Evolutionary conservation across 2,888 invertebrate genomes (phyloP).

Genomic region (Ectobius pallidus): DNA sequence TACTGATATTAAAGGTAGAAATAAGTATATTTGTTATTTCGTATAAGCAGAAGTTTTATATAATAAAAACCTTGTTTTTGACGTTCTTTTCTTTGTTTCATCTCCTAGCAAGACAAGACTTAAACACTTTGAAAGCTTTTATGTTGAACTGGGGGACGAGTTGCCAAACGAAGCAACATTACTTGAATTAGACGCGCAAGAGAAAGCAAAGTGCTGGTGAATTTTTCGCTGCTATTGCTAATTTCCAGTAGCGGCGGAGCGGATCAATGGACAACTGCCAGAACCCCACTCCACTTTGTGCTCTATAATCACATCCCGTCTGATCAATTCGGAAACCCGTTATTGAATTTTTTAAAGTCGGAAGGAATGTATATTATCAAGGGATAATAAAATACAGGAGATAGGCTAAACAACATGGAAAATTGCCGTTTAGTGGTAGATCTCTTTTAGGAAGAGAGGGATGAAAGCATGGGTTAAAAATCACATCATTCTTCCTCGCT

Average conservation of each 20-base stretch:
- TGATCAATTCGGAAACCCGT: slow-evolving; percentile 32
- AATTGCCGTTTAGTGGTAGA: slow-evolving; percentile 28
- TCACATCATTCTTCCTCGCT: neutral
- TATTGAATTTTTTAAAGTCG: slow-evolving; percentile 38
- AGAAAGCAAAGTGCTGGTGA: slow-evolving; percentile 32
- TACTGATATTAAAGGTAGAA: no score
- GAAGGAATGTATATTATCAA: slow-evolving; percentile 19
- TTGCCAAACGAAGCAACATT: no score
- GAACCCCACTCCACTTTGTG: neutral
- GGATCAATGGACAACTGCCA: neutral
- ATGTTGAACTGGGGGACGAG: no score
- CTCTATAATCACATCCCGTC: slow-evolving; percentile 26
- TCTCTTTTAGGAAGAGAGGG: neutral
- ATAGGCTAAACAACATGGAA: slow-evolving; percentile 21
- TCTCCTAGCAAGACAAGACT: no score
- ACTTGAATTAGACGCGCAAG: slow-evolving; percentile 24
- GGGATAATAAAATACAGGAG: slow-evolving; percentile 8
- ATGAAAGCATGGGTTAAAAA: slow-evolving; percentile 4
- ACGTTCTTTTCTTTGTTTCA: no score
- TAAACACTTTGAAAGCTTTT: no score
- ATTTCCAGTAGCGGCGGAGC: slow-evolving; percentile 25
- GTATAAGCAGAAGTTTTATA: no score
- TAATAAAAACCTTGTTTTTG: no score
- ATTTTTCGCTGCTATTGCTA: slow-evolving; percentile 38
- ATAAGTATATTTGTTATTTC: no score